Base-by-base conservation (phyloP, 1,140 invertebrate genomes). In the Globodera ellingtonae region DNA sequence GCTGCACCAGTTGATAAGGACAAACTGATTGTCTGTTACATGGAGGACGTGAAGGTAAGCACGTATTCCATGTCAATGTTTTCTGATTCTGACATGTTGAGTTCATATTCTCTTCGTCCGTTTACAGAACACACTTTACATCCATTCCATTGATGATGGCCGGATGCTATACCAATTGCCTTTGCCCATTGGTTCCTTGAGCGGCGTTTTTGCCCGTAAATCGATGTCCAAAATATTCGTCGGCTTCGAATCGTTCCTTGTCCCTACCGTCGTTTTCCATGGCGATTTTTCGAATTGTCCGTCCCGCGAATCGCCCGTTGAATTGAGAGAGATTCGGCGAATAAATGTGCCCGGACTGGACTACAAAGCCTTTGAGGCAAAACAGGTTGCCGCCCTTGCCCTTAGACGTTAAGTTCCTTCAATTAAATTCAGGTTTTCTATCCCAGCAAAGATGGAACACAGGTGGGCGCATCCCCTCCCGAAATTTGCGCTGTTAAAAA, bases 201-300 rank as follows among this genome's bases (percentile, higher is more conserved):
- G 92, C 47, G 93, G 93, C 1, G 94, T 94, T 86, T 94, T 94
- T 7, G 95, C 95, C 7, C 93, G 95, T 86, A 94, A 93, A 86
- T 93, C 94, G 82, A 93, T 95, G 84, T 92, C 92, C 0, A 95
- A 98, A 91, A 93, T 97, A 81, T 99, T 98, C 90, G 98, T 94
- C 89, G 92, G 94, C 84, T 97, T 98, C 89, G 93, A 93, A 67
- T 98, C 96, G 0, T 98, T 98, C 90, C 92, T 98, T 24, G 94
- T 93, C 67, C 97, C 97, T 21, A 94, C 94, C 24, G 92, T 94
- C 78, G 96, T 98, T 87, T 98, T 96, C 89, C 93, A 92, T 70
- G 94, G 94, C 83, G 94, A 97, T 91, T 92, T 98, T 80, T 92
- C 91, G 18, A 91, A 92, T 75, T 90, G 91, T 92, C 1, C 90